These are phyloP conservation scores for Myotis brandtii DNA, from an alignment of 2,113 vertebrate species.

Conservation along the genomic window DNA sequence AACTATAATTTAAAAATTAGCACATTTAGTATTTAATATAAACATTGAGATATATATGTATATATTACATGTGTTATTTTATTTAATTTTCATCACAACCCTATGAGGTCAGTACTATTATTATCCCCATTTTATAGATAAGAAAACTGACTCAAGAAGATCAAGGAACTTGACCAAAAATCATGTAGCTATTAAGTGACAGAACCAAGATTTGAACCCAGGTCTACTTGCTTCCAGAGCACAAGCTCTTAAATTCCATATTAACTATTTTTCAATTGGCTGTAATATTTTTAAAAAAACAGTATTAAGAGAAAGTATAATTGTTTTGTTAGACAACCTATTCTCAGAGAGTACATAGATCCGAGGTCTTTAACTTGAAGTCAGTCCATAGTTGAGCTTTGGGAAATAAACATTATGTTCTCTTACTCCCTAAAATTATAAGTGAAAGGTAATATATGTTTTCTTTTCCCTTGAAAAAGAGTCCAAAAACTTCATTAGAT, in stretches of 20 bases:
- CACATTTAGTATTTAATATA: neutral
- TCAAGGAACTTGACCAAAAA: neutral
- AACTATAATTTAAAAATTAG: slow-evolving; percentile 27
- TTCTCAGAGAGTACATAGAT: neutral
- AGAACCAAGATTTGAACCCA: neutral
- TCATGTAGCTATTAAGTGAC: neutral
- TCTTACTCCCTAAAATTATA: neutral
- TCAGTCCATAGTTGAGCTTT: neutral
- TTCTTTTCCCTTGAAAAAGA: slow-evolving; percentile 26
- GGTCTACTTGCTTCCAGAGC: neutral
- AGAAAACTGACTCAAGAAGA: slow-evolving; percentile 18
- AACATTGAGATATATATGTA: neutral
- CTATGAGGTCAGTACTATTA: neutral
- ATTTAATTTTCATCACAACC: slow-evolving; percentile 33
- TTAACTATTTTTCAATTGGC: neutral
- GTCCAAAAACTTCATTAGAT: neutral
- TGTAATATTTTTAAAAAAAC: neutral
- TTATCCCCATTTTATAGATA: neutral
- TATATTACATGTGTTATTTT: slow-evolving; percentile 27
- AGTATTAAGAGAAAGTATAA: neutral
- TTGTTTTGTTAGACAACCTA: neutral
- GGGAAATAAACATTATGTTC: neutral
- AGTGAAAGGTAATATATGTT: neutral
- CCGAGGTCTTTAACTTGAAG: slow-evolving; percentile 12
- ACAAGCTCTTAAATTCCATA: neutral